Evolutionary conservation across 2,797 vertebrate genomes (phyloP), one percentile per base, ranked within the genome.

Genomic region (Eutrigla gurnardus): DNA sequence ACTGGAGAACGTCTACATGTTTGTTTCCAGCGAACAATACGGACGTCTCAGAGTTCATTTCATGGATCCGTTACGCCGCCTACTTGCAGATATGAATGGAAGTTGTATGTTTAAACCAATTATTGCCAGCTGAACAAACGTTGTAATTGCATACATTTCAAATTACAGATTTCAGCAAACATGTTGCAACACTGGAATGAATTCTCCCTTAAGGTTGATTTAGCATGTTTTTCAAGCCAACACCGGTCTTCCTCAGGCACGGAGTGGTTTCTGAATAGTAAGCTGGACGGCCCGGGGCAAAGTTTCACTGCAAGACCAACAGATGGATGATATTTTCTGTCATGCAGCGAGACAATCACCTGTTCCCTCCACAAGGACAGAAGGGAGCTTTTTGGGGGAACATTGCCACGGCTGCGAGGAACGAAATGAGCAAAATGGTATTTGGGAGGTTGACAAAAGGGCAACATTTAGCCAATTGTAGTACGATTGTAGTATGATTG

Each of bases 391-490:
- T 64, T 45, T 43, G 32, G 45, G 57, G 3, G 65, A 61, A 39
- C 12, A 45, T 37, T 11, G 25, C 2, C 13, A 11, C 37, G 45
- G 65, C 46, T 36, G 66, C 25, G 25, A 25, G 25, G 25, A 25
- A 25, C 25, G 2, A 25, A 25, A 25, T 66, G 33, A 1, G 43
- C 37, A 40, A 49, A 33, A 39, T 42, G 33, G 57, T 52, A 53
- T 69, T 37, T 55, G 25, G 6, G 10, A 57, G 43, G 73, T 75
- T 58, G 75, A n/a, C 53, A 25, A 25, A 25, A 25, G 25, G 25
- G 25, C 25, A 25, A 25, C 25, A 25, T 25, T 25, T 25, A 25
- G 25, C 25, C 2, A 2, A 25, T 25, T 25, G 25, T 25, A 25
- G 25, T 25, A 25, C 25, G 25, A 25, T 25, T 25, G 25, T 25